Conservation (phyloP, 2,113 vertebrate species). For the Equus quagga region DNA sequence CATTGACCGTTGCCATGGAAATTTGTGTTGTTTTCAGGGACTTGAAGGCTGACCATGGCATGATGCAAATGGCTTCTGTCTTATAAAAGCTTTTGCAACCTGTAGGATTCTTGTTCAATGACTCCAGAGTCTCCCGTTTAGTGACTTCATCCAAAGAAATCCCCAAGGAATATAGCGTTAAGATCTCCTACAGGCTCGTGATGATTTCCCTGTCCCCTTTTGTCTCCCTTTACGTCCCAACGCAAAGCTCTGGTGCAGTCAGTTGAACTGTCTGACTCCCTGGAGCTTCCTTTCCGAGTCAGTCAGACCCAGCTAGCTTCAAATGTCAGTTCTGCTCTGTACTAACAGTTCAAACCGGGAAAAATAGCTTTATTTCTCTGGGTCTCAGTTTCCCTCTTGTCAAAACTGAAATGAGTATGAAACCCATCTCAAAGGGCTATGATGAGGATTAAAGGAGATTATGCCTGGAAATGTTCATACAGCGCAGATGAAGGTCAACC, state of each 20-base stretch:
- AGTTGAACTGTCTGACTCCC: not conserved
- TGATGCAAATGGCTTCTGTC: not conserved
- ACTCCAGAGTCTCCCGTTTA: not conserved
- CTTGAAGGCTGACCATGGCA: not conserved
- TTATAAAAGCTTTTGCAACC: not conserved
- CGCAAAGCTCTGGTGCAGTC: not conserved
- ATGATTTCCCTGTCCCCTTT: not conserved
- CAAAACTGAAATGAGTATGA: not conserved
- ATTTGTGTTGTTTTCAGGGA: not conserved
- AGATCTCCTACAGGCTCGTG: not conserved
- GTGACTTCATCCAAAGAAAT: not conserved
- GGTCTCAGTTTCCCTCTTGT: not conserved
- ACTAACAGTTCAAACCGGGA: not conserved
- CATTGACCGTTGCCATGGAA: not conserved
- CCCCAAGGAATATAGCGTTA: not conserved
- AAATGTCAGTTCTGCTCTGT: not conserved
- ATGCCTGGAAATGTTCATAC: too few species aligned
- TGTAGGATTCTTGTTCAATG: accelerated
- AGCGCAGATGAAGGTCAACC: accelerated
- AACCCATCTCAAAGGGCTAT: not conserved
- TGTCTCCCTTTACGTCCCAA: not conserved
- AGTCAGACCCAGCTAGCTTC: not conserved
- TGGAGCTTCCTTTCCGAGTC: not conserved
- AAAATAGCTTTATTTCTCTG: not conserved
- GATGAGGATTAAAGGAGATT: not conserved